Evolutionary conservation across 1,140 invertebrate species (phyloP).

Genomic region (Lordiphosa stackelbergi): DNA sequence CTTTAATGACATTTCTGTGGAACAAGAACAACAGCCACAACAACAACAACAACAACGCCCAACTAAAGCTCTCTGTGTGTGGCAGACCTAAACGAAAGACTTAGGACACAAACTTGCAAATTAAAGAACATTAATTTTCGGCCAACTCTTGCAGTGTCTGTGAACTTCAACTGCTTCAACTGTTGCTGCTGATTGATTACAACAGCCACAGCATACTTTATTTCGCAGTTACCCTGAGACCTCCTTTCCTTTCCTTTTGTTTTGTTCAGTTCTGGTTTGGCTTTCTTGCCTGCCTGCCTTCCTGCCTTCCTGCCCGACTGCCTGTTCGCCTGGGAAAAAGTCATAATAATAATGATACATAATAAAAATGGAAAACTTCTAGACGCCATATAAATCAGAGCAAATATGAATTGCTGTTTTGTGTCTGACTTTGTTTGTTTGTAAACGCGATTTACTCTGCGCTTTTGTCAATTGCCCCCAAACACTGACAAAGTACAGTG

Average conservation of each 20-base stretch:
- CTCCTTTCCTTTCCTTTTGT: neutral
- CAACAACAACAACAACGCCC: conserved; percentile 7
- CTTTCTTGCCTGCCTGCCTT: no score
- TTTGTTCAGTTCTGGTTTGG: conserved; percentile 4
- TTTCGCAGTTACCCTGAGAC: no score
- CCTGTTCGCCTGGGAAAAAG: conserved; percentile 45
- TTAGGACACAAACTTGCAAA: conserved; percentile 75
- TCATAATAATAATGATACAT: conserved; percentile 74
- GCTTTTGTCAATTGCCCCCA: conserved; percentile 9
- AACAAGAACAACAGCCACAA: conserved; percentile 35
- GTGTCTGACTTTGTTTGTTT: conserved; percentile 28
- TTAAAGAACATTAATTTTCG: conserved; percentile 74
- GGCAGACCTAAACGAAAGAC: conserved; percentile 63
- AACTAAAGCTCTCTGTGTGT: conserved; percentile 47
- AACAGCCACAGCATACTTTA: conserved; percentile 18
- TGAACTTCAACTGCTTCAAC: conserved; percentile 17
- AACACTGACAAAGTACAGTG: conserved; percentile 1
- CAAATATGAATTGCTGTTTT: conserved; percentile 19
- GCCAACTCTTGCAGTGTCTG: conserved; percentile 22
- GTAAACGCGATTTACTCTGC: conserved; percentile 13
- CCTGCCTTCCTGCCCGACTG: neutral
- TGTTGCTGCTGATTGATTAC: conserved; percentile 62
- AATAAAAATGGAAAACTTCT: conserved; percentile 76
- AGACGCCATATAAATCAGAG: conserved; percentile 75
- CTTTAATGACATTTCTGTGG: conserved; percentile 72